phyloP scores from a whole-genome alignment of 2,888 invertebrate genomes.

The Cryptocephalus primarius region DNA sequence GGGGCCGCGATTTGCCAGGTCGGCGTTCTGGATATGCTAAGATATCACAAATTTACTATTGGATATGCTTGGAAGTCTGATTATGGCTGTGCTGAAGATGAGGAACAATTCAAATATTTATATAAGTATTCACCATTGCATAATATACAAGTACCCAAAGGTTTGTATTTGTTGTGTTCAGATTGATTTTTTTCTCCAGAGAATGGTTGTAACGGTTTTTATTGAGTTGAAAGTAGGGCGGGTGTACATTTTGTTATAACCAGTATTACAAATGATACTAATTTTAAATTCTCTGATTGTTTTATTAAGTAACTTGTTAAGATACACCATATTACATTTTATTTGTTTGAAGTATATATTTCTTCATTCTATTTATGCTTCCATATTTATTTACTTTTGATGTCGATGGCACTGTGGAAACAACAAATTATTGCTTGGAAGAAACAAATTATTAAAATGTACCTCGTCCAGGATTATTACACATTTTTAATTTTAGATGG shows the following conservation, averaged over 20 bases:
- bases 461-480: too few relatives aligned
- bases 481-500: conserved; percentile 21
- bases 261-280: too few relatives aligned
- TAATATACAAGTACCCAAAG: conserved; percentile 64
- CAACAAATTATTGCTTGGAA: too few relatives aligned
- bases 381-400: not conserved
- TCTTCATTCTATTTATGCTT: not conserved
- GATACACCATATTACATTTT: too few relatives aligned
- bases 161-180: conserved; percentile 9
- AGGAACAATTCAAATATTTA: conserved; percentile 76
- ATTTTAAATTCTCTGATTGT: too few relatives aligned
- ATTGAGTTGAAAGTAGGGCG: too few relatives aligned
- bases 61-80: conserved; percentile 95
- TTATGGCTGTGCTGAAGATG: conserved; percentile 83
- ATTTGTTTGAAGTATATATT: too few relatives aligned
- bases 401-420: not conserved
- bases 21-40: conserved; percentile 93
- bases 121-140: conserved; percentile 88
- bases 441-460: too few relatives aligned
- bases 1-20: conserved; percentile 90
- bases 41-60: conserved; percentile 97
- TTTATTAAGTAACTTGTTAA: too few relatives aligned
- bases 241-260: too few relatives aligned
- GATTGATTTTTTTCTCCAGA: too few relatives aligned
- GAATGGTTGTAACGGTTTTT: too few relatives aligned